phyloP scores from a whole-genome alignment of 1,140 invertebrate species.

The Trichomalopsis sarcophagae region DNA sequence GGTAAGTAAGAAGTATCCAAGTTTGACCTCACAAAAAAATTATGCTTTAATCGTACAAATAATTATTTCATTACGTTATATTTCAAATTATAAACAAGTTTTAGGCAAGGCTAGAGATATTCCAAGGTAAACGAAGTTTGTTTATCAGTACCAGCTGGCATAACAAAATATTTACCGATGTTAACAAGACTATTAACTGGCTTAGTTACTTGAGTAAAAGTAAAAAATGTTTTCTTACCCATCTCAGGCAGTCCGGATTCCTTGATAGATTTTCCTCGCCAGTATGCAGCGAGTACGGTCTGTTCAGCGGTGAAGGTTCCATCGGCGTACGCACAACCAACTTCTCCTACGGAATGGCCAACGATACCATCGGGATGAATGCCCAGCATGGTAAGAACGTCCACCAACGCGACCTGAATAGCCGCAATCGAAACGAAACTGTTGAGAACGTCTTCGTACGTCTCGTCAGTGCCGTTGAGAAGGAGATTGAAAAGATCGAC shows the following conservation, averaged over 20 bases:
- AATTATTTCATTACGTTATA: not conserved
- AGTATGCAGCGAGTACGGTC: slow-evolving; percentile 93
- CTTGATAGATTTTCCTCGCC: slow-evolving; percentile 79
- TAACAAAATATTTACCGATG: no score
- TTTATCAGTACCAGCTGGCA: no score
- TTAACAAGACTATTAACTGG: no score
- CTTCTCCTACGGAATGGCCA: slow-evolving; percentile 96
- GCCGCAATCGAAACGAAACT: slow-evolving; percentile 96
- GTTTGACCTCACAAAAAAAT: no score
- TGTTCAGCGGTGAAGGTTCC: slow-evolving; percentile 94
- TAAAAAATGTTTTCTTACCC: slow-evolving; percentile 22
- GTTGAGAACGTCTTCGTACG: slow-evolving; percentile 89
- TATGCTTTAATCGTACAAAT: not conserved
- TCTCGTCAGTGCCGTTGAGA: slow-evolving; percentile 82
- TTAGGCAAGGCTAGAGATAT: no score
- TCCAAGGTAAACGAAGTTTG: no score
- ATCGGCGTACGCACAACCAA: slow-evolving; percentile 98
- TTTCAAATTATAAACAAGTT: no score
- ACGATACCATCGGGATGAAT: slow-evolving; percentile 94
- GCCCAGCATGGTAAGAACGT: slow-evolving; percentile 86
- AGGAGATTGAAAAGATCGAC: slow-evolving; percentile 90
- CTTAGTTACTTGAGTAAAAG: not conserved
- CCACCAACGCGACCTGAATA: slow-evolving; percentile 94
- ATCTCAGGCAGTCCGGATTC: slow-evolving; percentile 70
- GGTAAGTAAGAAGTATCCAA: no score